phyloP scores from a whole-genome alignment of 2,888 invertebrate species.

The Mactromeris polynyma region DNA sequence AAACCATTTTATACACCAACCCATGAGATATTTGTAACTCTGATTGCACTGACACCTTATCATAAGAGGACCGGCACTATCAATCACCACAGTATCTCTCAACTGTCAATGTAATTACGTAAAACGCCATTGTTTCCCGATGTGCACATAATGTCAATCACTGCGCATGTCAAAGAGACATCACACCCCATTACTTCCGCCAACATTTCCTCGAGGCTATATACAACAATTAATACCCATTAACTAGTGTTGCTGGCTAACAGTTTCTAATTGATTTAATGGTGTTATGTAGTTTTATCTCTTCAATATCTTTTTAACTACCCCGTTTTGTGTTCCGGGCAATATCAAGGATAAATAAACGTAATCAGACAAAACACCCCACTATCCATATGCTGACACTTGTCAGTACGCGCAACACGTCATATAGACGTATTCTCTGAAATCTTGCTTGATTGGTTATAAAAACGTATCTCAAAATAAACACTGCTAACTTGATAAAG shows the following conservation, averaged over 20 bases:
- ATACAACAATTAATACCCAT: slow-evolving; percentile 46
- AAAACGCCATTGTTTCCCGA: slow-evolving; percentile 25
- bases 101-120: slow-evolving; percentile 37
- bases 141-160: slow-evolving; percentile 16
- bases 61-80: not conserved
- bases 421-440: not conserved
- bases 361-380: not conserved
- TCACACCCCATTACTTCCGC: slow-evolving; percentile 50
- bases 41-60: not conserved
- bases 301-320: not conserved
- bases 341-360: slow-evolving; percentile 9
- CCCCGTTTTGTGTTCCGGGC: slow-evolving; percentile 1
- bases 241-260: slow-evolving; percentile 31
- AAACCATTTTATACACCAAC: not conserved
- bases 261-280: slow-evolving; percentile 39
- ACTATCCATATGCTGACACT: not conserved
- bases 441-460: not conserved
- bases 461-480: not conserved
- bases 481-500: not conserved
- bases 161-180: slow-evolving; percentile 41
- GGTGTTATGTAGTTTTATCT: slow-evolving; percentile 34
- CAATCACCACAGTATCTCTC: not conserved
- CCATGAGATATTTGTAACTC: not conserved
- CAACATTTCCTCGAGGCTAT: slow-evolving; percentile 40
- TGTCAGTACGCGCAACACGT: not conserved